Evolutionary conservation across 1,140 invertebrate genomes (phyloP).

Genomic region (Atta colombica): DNA sequence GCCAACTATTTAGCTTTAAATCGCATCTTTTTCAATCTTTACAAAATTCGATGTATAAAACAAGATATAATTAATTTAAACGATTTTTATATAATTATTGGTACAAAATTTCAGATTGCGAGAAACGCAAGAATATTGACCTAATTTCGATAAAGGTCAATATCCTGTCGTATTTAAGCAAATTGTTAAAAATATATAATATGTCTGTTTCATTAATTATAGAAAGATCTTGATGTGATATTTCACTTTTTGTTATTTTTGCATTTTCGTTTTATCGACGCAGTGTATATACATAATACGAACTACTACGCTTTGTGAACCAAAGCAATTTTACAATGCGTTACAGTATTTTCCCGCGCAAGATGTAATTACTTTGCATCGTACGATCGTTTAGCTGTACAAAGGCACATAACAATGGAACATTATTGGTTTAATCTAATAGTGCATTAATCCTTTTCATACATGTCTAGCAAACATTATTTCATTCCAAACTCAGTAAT

Average conservation of each 20-base stretch:
- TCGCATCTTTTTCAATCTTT: not conserved
- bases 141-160: not conserved
- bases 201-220: not conserved
- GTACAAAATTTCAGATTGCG: not conserved
- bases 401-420: conserved; percentile 37
- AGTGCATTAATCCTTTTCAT: conserved; percentile 48
- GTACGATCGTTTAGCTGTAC: conserved; percentile 30
- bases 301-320: conserved; percentile 5
- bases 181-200: not conserved
- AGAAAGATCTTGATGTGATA: not conserved
- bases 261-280: not conserved
- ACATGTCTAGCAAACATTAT: conserved; percentile 31
- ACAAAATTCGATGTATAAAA: not conserved
- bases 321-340: conserved; percentile 1
- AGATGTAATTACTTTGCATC: conserved; percentile 43
- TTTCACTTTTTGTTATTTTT: not conserved
- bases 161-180: not conserved
- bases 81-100: not conserved
- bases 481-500: conserved; percentile 36
- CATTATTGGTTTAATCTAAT: conserved; percentile 58
- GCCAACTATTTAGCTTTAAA: not conserved
- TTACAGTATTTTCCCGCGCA: conserved; percentile 31
- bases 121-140: not conserved
- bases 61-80: not conserved
- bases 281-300: not conserved